A percentile compares a stretch with the other conserved stretches of the same genome.
These are phyloP conservation scores for Chymomyza caudatula DNA, from an alignment of 2,888 invertebrate species.

Conservation along the genomic window DNA sequence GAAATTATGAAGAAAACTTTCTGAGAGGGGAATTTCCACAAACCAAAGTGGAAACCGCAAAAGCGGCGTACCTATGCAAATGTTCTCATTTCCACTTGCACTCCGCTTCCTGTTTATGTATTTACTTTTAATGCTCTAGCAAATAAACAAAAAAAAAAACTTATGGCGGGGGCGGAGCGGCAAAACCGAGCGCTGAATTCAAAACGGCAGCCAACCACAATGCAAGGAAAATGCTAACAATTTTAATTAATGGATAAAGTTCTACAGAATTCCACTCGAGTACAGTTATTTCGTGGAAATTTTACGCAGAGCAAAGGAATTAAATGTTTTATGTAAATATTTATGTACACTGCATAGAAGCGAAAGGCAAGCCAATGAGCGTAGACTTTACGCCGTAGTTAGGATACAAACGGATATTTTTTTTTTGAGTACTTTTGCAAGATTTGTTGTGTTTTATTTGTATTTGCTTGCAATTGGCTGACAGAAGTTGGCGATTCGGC, in stretches of 20 bases:
- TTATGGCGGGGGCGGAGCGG: not conserved
- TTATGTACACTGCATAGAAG: constrained; percentile 21
- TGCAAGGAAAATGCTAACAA: constrained; percentile 60
- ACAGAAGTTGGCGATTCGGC: not conserved
- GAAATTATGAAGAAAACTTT: constrained; percentile 1
- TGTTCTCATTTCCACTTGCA: constrained; percentile 42
- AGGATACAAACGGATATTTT: constrained; percentile 2
- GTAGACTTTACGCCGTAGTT: not conserved
- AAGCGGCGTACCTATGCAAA: constrained; percentile 61
- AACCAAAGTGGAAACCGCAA: constrained; percentile 36
- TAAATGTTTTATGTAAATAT: constrained; percentile 50
- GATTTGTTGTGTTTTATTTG: not conserved
- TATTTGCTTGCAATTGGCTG: not conserved
- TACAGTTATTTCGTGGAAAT: not conserved
- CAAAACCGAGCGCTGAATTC: too few relatives aligned
- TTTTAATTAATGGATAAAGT: constrained; percentile 78
- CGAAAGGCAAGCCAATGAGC: not conserved
- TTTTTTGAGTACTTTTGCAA: not conserved
- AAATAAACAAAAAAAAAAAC: not conserved
- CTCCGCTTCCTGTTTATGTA: constrained; percentile 63
- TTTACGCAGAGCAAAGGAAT: constrained; percentile 22
- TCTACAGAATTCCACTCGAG: constrained; percentile 55
- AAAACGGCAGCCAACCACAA: constrained; percentile 54
- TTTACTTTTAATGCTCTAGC: constrained; percentile 64
- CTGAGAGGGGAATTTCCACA: constrained; percentile 11